Evolutionary conservation across 2,797 vertebrate genomes (phyloP), one percentile per base, ranked within the genome.

Genomic region (Sebastolobus alascanus): DNA sequence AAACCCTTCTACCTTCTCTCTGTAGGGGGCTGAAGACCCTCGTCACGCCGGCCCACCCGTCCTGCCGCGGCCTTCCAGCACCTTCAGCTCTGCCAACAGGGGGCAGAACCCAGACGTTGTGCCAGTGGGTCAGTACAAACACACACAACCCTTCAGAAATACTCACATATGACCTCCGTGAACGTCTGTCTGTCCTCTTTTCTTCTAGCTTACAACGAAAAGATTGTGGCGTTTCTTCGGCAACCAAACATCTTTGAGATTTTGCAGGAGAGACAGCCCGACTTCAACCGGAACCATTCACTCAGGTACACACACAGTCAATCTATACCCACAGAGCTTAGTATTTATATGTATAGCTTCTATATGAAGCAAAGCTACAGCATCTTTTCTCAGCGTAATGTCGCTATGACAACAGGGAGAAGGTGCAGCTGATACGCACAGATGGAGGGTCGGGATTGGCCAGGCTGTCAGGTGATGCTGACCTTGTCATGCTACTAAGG

Each of bases 231-330:
- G 1, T 99, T 98, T 93, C 94, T 99, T 67, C 95, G 98, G 64
- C 98, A 99, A 83, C 97, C 98, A 66, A 99, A 99, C 95, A 96
- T 98, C 89, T 97, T 96, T 86, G 98, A 99, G 95, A 98, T 99
- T 93, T 94, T 99, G n/a, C 98, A 99, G 90, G 98, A 99, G 83
- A 96, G 98, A 77, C 98, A 99, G 43, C 96, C 97, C 16, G 98
- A 98, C 85, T 95, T 99, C 76, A 96, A 91, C 89, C 96, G 97
- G 90, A 97, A 98, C 93, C 97, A 97, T 84, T 96, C 97, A 93
- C 97, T 98, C 96, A 98, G 97, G 97, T 98, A 94, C 87, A 65
- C 22, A 31, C 29, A 61, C 66, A 46, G 11, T 13, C 29, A 59
- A 4, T 14, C 6, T 16, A 38, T 43, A 43, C 40, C 40, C 60